Conservation (phyloP, 2,113 vertebrate species). For the Bubalus kerabau region DNA sequence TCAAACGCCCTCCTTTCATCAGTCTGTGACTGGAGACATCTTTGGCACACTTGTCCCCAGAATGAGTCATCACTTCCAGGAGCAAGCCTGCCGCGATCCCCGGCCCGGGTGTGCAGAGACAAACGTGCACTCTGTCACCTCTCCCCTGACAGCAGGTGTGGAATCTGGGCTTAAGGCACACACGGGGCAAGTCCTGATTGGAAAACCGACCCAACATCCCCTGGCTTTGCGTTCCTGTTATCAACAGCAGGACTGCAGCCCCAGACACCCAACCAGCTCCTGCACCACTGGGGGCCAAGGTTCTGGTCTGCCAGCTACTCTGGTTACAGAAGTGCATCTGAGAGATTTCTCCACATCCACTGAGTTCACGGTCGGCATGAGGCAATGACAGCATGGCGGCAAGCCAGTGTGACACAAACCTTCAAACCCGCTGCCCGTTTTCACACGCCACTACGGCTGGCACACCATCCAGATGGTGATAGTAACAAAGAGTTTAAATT, state of each 20-base stretch:
- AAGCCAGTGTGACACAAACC: no score
- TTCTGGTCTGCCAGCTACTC: neutral
- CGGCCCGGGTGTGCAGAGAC: fast-evolving
- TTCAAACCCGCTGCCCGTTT: neutral
- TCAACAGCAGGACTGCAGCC: neutral
- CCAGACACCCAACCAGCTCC: fast-evolving
- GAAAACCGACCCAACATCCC: neutral
- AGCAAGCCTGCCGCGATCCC: fast-evolving
- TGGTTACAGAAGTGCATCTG: neutral
- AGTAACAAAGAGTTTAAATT: neutral
- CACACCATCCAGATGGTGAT: fast-evolving
- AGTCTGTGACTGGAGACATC: neutral
- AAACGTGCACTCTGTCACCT: neutral
- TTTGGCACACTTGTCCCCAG: neutral
- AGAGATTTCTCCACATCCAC: neutral
- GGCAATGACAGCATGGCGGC: fast-evolving
- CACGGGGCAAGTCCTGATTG: fast-evolving
- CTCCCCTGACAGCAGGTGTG: neutral
- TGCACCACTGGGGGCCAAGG: fast-evolving
- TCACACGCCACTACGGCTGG: fast-evolving
- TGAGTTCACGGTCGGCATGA: fast-evolving
- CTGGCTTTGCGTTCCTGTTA: neutral
- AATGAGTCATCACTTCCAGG: neutral
- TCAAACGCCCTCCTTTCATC: neutral
- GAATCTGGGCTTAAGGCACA: neutral